Base-by-base conservation (phyloP, 2,888 invertebrate genomes). In the Tupiocoris notatus region DNA sequence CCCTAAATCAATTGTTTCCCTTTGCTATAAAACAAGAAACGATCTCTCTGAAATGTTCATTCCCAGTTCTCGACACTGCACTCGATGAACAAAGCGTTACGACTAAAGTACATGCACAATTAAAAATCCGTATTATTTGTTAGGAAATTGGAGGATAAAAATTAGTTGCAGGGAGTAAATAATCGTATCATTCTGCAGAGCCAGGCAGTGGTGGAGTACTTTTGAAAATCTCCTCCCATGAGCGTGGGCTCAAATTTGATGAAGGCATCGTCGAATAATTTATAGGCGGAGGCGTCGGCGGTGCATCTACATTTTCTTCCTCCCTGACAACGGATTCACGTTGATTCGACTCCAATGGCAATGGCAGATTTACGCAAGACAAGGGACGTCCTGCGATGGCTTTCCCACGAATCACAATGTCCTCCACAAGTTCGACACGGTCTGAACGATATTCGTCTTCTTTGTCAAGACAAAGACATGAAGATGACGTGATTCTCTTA, bases 161-260 rank as follows among this genome's bases (percentile, higher is more conserved):
- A 39, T 39, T 39, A 56, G 63, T 39, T n/a, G 17, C 25, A 24
- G 12, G 18, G 25, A 17, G 24, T 61, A 61, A 62, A 25, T 22
- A n/a, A 25, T 16, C 12, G 39, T 12, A 2, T n/a, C 16, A 25
- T 23, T 73, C 21, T n/a, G 61, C 76, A 6, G 20, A 61, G 0
- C 67, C 67, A 20, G 76, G 76, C 24, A 78, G 86, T 85, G 78
- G 86, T 85, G 80, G 87, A 81, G 81, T 85, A 84, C 79, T 86
- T 85, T 80, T 85, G 86, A 65, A 86, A 85, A 81, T 86, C 85
- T 75, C 84, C 83, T 76, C 85, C 85, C 78, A 87, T 85, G 82
- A 86, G 86, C 68, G 86, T 86, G 71, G 84, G 83, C 61, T 86
- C 84, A 61, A 71, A 71, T 20, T 58, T 25, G 23, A 18, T 12